Conservation (phyloP, 2,113 vertebrate species). For the Calonectris borealis region DNA sequence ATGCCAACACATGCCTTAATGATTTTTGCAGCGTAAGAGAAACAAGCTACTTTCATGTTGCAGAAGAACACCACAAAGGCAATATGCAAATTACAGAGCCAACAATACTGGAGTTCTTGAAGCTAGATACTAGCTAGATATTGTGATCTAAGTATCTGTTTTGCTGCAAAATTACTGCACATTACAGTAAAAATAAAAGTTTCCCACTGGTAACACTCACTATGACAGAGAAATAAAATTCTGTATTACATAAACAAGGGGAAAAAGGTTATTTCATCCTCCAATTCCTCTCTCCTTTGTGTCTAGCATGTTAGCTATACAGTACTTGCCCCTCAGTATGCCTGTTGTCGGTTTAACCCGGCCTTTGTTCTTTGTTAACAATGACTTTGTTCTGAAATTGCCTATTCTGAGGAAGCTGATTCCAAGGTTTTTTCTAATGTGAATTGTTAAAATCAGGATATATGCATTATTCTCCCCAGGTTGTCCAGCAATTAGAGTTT, state of each 20-base stretch:
- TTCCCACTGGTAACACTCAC: not conserved
- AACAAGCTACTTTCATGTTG: not conserved
- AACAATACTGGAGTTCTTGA: not conserved
- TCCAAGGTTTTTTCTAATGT: not conserved
- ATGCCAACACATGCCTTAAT: not conserved
- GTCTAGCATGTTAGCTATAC: not conserved
- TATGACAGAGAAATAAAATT: not conserved
- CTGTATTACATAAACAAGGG: not conserved
- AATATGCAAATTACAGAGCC: not conserved
- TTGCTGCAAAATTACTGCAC: not conserved
- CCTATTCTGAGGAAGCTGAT: not conserved
- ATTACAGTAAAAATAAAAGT: not conserved
- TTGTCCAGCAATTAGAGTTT: not conserved
- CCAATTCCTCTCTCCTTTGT: not conserved
- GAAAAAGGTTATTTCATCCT: not conserved
- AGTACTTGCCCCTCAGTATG: not conserved
- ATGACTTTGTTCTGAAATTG: not conserved
- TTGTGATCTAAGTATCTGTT: not conserved
- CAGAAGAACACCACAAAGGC: not conserved
- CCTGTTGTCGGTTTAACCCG: not conserved
- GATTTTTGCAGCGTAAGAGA: not conserved
- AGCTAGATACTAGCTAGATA: not conserved
- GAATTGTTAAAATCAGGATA: not conserved
- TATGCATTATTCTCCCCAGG: not conserved
- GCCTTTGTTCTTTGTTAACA: too few relatives aligned